These are phyloP conservation scores for Ophioninae sp. DNA, from an alignment of 2,888 invertebrate genomes.

Conservation along the genomic window DNA sequence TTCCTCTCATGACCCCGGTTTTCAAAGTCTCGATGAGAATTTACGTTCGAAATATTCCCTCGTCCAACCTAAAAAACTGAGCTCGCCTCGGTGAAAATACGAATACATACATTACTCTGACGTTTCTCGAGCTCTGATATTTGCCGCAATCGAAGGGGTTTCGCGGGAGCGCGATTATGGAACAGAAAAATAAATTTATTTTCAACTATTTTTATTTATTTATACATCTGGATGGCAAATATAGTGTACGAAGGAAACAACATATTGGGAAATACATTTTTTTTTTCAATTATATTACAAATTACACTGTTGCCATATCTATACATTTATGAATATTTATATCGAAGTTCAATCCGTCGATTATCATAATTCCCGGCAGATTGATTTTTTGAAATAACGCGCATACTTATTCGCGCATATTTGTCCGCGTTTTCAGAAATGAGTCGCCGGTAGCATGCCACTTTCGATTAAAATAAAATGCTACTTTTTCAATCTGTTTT, in stretches of 20 bases:
- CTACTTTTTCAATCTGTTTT: not conserved
- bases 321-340: slow-evolving; percentile 17
- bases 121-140: slow-evolving; percentile 55
- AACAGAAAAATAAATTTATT: not conserved
- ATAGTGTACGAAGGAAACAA: slow-evolving; percentile 28
- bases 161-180: not conserved
- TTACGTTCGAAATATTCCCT: not conserved
- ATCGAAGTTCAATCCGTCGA: not conserved
- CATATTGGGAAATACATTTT: slow-evolving; percentile 21
- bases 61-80: slow-evolving; percentile 19
- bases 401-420: too few species aligned
- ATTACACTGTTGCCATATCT: slow-evolving; percentile 18
- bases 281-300: slow-evolving; percentile 18
- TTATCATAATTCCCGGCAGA: not conserved
- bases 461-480: not conserved
- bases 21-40: slow-evolving; percentile 13
- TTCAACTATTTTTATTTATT: slow-evolving; percentile 48
- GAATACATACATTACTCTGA: slow-evolving; percentile 30
- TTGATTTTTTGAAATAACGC: not conserved
- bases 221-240: slow-evolving; percentile 44
- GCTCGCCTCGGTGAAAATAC: slow-evolving; percentile 14
- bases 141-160: slow-evolving; percentile 33
- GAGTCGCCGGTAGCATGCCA: too few species aligned
- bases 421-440: not conserved
- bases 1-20: slow-evolving; percentile 29